phyloP scores from a whole-genome alignment of 1,140 invertebrate genomes.

The Tribolium madens region DNA sequence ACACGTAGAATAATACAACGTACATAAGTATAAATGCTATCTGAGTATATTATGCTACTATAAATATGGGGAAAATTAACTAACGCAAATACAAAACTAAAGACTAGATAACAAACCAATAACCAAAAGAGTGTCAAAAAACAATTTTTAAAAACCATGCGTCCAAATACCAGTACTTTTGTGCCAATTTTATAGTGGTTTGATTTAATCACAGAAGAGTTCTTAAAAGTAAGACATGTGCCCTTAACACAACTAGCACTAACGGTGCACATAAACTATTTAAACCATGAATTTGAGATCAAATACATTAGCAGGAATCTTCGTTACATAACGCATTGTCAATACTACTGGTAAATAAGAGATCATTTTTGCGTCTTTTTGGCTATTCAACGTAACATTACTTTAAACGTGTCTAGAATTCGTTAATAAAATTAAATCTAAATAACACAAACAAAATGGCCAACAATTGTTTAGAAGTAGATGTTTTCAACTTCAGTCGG shows the following conservation, averaged over 20 bases:
- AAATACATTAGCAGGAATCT: background rate
- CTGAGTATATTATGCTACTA: constrained; percentile 40
- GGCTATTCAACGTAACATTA: constrained; percentile 22
- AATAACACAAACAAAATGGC: constrained; percentile 27
- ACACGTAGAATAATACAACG: constrained; percentile 26
- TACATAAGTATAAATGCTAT: constrained; percentile 39
- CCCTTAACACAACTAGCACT: background rate
- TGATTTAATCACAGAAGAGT: constrained; percentile 42
- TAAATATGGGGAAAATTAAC: constrained; percentile 40
- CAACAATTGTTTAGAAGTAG: constrained; percentile 59
- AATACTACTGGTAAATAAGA: constrained; percentile 37
- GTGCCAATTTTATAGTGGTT: constrained; percentile 4
- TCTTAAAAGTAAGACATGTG: constrained; percentile 8
- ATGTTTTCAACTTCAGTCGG: constrained; percentile 64
- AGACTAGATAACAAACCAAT: constrained; percentile 47
- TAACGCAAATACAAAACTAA: constrained; percentile 43
- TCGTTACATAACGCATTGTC: background rate
- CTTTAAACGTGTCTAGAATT: constrained; percentile 29
- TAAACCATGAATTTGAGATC: constrained; percentile 29
- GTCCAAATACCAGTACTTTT: constrained; percentile 34
- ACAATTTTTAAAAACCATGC: constrained; percentile 14
- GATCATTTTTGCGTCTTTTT: constrained; percentile 28
- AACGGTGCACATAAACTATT: constrained; percentile 14
- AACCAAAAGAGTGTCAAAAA: constrained; percentile 33
- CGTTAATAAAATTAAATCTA: constrained; percentile 34